A percentile compares a stretch with the other conserved stretches of the same genome.
These are phyloP conservation scores for Drosophila truncata DNA, from an alignment of 1,140 invertebrate genomes.

Conservation along the genomic window DNA sequence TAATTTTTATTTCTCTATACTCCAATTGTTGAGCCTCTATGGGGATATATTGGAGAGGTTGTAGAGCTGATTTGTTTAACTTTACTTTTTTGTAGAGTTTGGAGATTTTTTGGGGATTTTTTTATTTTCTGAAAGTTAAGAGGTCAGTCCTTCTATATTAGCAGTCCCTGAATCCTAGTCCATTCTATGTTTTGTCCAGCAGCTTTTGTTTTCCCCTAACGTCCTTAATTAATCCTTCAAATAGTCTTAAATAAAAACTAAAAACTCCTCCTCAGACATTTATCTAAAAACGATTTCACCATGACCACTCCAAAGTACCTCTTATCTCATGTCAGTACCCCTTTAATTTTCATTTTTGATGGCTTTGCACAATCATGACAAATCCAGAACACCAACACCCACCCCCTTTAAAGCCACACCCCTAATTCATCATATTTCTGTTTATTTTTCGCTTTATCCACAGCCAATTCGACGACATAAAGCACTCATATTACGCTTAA, in stretches of 20 bases:
- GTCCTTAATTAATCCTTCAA: no score
- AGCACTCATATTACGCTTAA: constrained; percentile 73
- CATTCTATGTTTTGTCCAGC: background rate
- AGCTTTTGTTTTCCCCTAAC: background rate
- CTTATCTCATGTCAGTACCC: constrained; percentile 5
- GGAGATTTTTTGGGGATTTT: no score
- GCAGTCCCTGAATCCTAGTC: no score
- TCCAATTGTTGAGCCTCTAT: constrained; percentile 26
- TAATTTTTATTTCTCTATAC: constrained; percentile 59
- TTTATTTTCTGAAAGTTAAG: no score
- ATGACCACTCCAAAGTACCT: constrained; percentile 2
- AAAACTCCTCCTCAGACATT: no score
- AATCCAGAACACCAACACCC: constrained; percentile 4
- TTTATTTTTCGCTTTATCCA: constrained; percentile 19
- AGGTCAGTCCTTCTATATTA: no score
- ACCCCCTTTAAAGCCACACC: background rate
- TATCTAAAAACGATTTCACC: constrained; percentile 16
- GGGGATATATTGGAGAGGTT: constrained; percentile 1
- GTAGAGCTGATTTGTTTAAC: constrained; percentile 6
- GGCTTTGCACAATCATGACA: constrained; percentile 7
- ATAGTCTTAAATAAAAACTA: no score
- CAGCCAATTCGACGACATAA: constrained; percentile 42
- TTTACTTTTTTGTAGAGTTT: background rate
- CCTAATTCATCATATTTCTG: constrained; percentile 9
- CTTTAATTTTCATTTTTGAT: background rate